Conservation (phyloP, 2,797 vertebrate species). For the Gymnoscopelus microlampas region DNA sequence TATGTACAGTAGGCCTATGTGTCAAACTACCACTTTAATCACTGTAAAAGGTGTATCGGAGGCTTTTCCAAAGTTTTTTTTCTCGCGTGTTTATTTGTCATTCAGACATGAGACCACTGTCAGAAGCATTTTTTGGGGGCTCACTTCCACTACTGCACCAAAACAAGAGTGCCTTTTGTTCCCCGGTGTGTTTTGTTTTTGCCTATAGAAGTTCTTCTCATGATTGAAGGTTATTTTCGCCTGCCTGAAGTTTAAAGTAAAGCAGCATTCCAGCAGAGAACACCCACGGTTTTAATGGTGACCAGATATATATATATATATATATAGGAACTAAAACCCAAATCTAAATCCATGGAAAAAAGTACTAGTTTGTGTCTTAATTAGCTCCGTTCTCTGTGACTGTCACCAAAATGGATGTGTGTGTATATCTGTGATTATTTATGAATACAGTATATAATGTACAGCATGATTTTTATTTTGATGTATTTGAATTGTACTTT, state of each 20-base stretch:
- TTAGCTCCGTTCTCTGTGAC: constrained; percentile 70
- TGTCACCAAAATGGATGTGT: constrained; percentile 79
- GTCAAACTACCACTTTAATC: neutral
- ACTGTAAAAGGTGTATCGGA: constrained; percentile 42
- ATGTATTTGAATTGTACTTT: constrained; percentile 82
- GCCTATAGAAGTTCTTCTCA: constrained; percentile 32
- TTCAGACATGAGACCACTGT: constrained; percentile 54
- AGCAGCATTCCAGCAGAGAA: constrained; percentile 67
- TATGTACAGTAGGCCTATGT: too few relatives aligned
- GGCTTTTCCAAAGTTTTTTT: constrained; percentile 10
- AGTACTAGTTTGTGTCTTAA: constrained; percentile 72
- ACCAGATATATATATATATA: constrained; percentile 33
- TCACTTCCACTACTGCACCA: constrained; percentile 53
- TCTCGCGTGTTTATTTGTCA: constrained; percentile 32
- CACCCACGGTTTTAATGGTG: constrained; percentile 46
- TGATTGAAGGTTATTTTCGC: constrained; percentile 27
- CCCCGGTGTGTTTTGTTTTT: constrained; percentile 38
- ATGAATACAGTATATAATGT: constrained; percentile 88
- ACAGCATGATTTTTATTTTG: constrained; percentile 93
- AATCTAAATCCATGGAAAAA: constrained; percentile 49
- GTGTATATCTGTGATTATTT: constrained; percentile 93
- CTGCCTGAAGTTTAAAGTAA: constrained; percentile 31
- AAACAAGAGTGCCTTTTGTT: constrained; percentile 80
- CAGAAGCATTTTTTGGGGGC: constrained; percentile 32
- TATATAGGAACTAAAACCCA: constrained; percentile 36